Conservation (phyloP, 2,113 vertebrate genomes). For the Stegastes partitus region DNA sequence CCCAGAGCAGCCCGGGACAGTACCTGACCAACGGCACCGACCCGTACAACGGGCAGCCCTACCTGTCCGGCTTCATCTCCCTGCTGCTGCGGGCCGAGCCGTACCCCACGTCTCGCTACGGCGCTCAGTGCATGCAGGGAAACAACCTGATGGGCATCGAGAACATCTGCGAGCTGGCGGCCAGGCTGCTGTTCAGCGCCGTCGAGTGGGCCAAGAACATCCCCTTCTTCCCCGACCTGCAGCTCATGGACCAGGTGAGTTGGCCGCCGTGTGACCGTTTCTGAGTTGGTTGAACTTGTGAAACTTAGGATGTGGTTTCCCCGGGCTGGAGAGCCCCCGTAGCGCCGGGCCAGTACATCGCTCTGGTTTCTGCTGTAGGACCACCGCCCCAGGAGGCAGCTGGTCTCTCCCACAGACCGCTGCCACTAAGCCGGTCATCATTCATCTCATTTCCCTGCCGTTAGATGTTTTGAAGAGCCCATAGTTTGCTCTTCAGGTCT, state of each 20-base stretch:
- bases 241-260: constrained; percentile 88
- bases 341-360: too few species aligned
- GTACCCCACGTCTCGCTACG: constrained; percentile 89
- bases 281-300: too few species aligned
- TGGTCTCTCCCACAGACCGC: too few species aligned
- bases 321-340: too few species aligned
- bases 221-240: constrained; percentile 91
- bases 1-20: constrained; percentile 87
- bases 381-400: too few species aligned
- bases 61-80: constrained; percentile 90
- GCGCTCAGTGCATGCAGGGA: constrained; percentile 90
- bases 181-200: constrained; percentile 90
- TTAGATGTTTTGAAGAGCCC: too few species aligned
- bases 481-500: too few species aligned
- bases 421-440: too few species aligned
- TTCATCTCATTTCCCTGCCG: too few species aligned
- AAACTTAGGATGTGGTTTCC: too few species aligned
- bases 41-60: constrained; percentile 87
- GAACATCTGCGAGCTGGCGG: constrained; percentile 91
- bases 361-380: too few species aligned
- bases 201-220: constrained; percentile 93
- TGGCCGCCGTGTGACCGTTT: too few species aligned
- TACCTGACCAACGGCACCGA: constrained; percentile 86
- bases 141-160: constrained; percentile 90
- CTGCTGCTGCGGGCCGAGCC: constrained; percentile 89